Conservation (phyloP, 2,888 invertebrate species). For the Metallyticus violacea region DNA sequence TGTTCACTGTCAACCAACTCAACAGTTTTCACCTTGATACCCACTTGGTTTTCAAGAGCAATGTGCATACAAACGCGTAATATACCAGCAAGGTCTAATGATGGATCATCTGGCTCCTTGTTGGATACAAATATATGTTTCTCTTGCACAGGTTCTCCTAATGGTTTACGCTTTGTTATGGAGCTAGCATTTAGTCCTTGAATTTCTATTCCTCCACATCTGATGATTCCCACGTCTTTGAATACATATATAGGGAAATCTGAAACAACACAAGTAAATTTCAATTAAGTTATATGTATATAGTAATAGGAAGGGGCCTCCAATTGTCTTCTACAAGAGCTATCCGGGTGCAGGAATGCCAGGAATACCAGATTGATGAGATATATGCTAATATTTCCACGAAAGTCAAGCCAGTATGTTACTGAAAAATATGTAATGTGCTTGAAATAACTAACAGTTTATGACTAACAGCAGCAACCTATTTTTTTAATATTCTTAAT, state of each 20-base stretch:
- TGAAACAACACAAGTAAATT: not conserved
- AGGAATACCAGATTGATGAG: too few species aligned
- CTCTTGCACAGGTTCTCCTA: constrained; percentile 75
- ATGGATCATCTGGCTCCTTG: constrained; percentile 38
- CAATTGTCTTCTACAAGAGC: too few species aligned
- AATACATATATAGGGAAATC: constrained; percentile 50
- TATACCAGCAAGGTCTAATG: constrained; percentile 48
- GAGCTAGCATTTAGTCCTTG: constrained; percentile 73
- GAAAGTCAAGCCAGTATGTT: too few species aligned
- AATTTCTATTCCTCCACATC: constrained; percentile 74
- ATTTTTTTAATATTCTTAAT: too few species aligned
- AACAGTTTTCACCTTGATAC: constrained; percentile 59
- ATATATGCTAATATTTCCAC: too few species aligned
- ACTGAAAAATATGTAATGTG: too few species aligned
- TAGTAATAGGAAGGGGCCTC: too few species aligned
- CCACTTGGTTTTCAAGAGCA: constrained; percentile 66
- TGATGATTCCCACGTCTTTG: constrained; percentile 50
- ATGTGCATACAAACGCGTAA: constrained; percentile 65
- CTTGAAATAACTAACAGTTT: too few species aligned
- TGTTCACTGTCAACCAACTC: constrained; percentile 55
- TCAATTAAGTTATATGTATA: too few species aligned
- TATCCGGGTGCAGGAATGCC: too few species aligned
- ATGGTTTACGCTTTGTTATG: constrained; percentile 65
- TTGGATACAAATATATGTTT: constrained; percentile 71
- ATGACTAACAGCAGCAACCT: too few species aligned